Conservation (phyloP, 1,140 invertebrate genomes). For the Bombus superbus region DNA sequence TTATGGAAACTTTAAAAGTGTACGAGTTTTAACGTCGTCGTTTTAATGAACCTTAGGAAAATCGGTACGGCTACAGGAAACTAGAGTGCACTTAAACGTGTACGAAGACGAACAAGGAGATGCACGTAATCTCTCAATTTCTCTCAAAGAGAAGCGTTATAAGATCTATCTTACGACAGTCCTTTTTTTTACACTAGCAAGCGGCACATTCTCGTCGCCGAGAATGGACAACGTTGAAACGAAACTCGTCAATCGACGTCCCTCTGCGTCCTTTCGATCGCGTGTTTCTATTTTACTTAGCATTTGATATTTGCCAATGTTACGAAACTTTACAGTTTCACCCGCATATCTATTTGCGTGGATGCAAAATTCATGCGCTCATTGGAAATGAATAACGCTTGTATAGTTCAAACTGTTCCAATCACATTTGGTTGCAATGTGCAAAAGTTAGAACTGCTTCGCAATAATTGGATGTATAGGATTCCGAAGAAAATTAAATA, state of each 20-base stretch:
- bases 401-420: not conserved
- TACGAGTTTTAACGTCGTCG: constrained; percentile 31
- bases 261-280: constrained; percentile 29
- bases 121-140: constrained; percentile 67
- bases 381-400: not conserved
- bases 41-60: constrained; percentile 12
- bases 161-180: constrained; percentile 33
- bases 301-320: constrained; percentile 31
- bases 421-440: not conserved
- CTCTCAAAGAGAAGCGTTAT: constrained; percentile 40
- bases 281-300: constrained; percentile 54
- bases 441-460: not conserved
- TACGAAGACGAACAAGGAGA: constrained; percentile 60
- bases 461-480: not conserved
- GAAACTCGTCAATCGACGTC: constrained; percentile 60
- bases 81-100: constrained; percentile 8
- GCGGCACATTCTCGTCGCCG: constrained; percentile 22
- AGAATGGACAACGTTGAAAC: constrained; percentile 58
- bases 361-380: constrained; percentile 23
- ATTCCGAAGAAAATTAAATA: too few species aligned
- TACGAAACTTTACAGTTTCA: constrained; percentile 45
- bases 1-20: constrained; percentile 37
- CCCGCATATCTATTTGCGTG: not conserved
- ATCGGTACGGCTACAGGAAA: constrained; percentile 46
- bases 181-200: constrained; percentile 23